Percentiles rank a stretch among this genome's conserved stretches.
Evolutionary conservation across 2,113 vertebrate species (phyloP).

Genomic region (Pelmatolapia mariae): DNA sequence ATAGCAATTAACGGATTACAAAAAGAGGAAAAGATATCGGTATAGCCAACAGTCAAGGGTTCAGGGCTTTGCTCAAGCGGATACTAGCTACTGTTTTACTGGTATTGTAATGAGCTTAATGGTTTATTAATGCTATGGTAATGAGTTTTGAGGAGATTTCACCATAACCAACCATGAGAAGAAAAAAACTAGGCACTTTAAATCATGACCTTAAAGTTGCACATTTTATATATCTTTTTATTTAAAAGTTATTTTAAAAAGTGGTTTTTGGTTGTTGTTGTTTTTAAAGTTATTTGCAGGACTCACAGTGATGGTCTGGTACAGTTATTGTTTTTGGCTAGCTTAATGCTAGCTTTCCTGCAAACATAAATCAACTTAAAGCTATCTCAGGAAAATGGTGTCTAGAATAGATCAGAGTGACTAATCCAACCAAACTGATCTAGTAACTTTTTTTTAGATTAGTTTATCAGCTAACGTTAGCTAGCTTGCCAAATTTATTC

Average conservation of each 20-base stretch:
- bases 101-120: background rate
- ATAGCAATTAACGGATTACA: rapidly evolving
- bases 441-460: background rate
- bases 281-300: background rate
- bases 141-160: background rate
- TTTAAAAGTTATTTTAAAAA: background rate
- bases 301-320: no score
- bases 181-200: background rate
- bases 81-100: background rate
- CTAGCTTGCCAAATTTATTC: background rate
- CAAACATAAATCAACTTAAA: background rate
- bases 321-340: no score
- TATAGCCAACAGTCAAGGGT: background rate
- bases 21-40: background rate
- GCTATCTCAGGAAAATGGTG: background rate
- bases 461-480: background rate
- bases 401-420: background rate
- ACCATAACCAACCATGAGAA: background rate
- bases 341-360: background rate
- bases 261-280: background rate
- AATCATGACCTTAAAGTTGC: background rate
- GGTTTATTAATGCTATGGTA: background rate
- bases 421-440: background rate
- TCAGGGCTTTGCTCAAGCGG: background rate
- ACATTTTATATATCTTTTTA: background rate